Base-by-base conservation (phyloP, 2,888 invertebrate species). In the Polymixis flavicincta region DNA sequence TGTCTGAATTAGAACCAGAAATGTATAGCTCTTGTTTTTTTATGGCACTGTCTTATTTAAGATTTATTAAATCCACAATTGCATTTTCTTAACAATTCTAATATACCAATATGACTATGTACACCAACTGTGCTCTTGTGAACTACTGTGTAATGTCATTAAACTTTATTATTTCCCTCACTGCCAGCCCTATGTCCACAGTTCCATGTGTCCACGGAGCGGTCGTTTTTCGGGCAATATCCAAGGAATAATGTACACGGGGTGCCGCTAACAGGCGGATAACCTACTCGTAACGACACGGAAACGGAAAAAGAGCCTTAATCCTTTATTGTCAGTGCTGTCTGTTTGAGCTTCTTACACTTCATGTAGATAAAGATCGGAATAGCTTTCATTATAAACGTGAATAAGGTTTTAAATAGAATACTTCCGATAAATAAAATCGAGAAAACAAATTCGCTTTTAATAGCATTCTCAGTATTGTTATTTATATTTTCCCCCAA, bases 401-500 rank as follows among this genome's bases (percentile, higher is more conserved):
- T 66, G 54, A 52, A 22, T 13, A 55, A 28, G 25, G 13, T 22
- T 57, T 52, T 17, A 61, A 64, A 59, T 42, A 64, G 0, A 45
- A 80, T 52, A 32, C 19, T 54, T 59, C 2, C 8, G n/a, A 32
- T 4, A 59, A 64, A 28, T 45, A 37, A 32, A 48, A 61, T 25
- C 1, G 19, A 67, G 9, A 59, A 32, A 22, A 57, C 22, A 22
- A 48, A 68, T 25, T 42, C 7, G 52, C 3, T 54, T 54, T 52
- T 55, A 50, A 82, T 55, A 17, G 19, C 1, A 54, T 52, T 28
- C 50, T 37, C 48, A 67, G 66, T 42, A 70, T 80, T 57, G 65
- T 73, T 80, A 57, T 61, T 69, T 80, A 59, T 61, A 66, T 84
- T 84, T 81, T 74, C 66, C 50, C 28, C 61, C 59, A 71, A 66